Percentiles rank a stretch among this genome's conserved stretches.
Conservation (phyloP, 1,140 invertebrate genomes). For the Triops cancriformis region DNA sequence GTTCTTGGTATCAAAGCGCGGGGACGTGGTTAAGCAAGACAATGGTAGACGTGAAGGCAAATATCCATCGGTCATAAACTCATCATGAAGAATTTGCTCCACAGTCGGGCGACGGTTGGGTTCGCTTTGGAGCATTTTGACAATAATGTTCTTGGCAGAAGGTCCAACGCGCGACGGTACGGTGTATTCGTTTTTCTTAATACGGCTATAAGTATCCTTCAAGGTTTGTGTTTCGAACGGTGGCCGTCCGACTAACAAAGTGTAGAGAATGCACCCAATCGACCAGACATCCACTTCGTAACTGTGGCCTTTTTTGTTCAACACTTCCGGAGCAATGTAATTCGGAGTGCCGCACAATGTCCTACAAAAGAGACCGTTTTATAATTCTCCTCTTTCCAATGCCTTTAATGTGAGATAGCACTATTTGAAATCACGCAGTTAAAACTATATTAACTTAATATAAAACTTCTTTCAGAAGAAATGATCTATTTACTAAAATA, state of each 20-base stretch:
- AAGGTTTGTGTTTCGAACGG: conserved; percentile 56
- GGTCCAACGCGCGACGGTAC: conserved; percentile 46
- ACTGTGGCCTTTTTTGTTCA: conserved; percentile 55
- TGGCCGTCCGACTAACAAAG: conserved; percentile 54
- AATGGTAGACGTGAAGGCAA: conserved; percentile 71
- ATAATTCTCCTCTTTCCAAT: too few relatives aligned
- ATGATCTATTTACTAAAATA: too few relatives aligned
- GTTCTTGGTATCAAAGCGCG: conserved; percentile 57
- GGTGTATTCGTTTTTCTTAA: conserved; percentile 53
- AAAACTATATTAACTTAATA: too few relatives aligned
- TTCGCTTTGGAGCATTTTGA: conserved; percentile 47
- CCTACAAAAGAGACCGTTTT: too few relatives aligned
- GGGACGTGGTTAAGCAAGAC: conserved; percentile 85
- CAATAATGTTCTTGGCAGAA: conserved; percentile 47
- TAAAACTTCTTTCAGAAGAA: too few relatives aligned
- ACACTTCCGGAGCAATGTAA: conserved; percentile 58
- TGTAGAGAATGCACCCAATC: conserved; percentile 55
- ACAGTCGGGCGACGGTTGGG: conserved; percentile 48
- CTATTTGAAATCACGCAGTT: too few relatives aligned
- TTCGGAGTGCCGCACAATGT: conserved; percentile 59
- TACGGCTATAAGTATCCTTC: conserved; percentile 53
- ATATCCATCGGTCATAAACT: conserved; percentile 53
- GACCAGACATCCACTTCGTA: conserved; percentile 59
- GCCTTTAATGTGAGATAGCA: too few relatives aligned
- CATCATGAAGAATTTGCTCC: conserved; percentile 46